phyloP scores from a whole-genome alignment of 2,113 vertebrate species.

The Rhizomys pruinosus region DNA sequence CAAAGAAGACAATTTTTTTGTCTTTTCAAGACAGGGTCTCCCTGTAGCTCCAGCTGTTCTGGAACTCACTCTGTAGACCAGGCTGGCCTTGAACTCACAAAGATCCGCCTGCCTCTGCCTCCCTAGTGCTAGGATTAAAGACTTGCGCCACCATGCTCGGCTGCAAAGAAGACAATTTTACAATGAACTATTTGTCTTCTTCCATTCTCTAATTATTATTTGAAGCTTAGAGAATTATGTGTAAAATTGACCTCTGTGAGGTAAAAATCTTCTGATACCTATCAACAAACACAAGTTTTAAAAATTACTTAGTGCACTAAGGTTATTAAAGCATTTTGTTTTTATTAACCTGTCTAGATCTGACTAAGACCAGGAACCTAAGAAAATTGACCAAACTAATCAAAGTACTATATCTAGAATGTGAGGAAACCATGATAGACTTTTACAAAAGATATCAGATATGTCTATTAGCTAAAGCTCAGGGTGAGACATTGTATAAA shows the following conservation, averaged over 20 bases:
- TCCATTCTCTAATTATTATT: not conserved
- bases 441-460: not conserved
- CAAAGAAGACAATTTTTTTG: conserved; percentile 11
- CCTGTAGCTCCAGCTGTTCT: too few species aligned
- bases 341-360: not conserved
- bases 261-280: not conserved
- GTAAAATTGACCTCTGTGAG: conserved; percentile 6
- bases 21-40: too few species aligned
- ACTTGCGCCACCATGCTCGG: too few species aligned
- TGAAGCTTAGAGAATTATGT: conserved; percentile 23
- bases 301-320: not conserved
- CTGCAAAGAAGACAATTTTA: conserved; percentile 26
- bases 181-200: not conserved
- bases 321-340: not conserved
- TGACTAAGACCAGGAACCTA: not conserved
- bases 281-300: not conserved
- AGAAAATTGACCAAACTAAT: not conserved
- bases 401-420: not conserved
- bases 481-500: not conserved
- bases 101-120: too few species aligned
- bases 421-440: not conserved
- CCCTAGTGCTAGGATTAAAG: too few species aligned
- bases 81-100: too few species aligned
- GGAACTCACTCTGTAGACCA: too few species aligned
- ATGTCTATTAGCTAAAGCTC: not conserved